Conservation (phyloP, 2,113 vertebrate genomes). For the Pavo muticus region DNA sequence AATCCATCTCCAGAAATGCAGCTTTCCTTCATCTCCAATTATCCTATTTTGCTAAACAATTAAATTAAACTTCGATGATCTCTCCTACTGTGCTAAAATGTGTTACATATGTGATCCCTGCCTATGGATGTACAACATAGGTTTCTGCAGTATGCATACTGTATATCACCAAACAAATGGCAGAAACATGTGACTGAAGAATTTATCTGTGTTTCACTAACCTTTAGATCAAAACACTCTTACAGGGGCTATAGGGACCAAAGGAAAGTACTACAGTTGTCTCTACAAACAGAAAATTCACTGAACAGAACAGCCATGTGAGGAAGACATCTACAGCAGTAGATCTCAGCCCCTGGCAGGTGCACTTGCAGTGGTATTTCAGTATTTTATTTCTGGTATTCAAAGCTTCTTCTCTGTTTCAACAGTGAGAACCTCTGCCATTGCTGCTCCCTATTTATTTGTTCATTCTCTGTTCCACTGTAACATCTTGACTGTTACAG, state of each 20-base stretch:
- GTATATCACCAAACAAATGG: background rate
- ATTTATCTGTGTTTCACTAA: constrained; percentile 43
- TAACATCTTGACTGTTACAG: background rate
- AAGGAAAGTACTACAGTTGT: constrained; percentile 19
- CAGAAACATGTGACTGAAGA: constrained; percentile 2
- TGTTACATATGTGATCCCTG: background rate
- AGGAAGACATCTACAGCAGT: background rate
- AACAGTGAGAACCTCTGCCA: background rate
- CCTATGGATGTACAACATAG: background rate
- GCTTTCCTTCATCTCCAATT: background rate
- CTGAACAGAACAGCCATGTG: background rate
- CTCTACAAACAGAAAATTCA: background rate
- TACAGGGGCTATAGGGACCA: background rate
- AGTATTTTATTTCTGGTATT: constrained; percentile 46
- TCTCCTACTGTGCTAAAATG: background rate
- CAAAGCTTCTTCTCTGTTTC: background rate
- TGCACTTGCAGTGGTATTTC: background rate
- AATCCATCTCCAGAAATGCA: background rate
- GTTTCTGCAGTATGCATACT: background rate
- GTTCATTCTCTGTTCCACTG: background rate
- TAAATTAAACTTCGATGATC: background rate
- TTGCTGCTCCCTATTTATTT: background rate
- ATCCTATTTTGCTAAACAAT: background rate
- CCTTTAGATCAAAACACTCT: constrained; percentile 28
- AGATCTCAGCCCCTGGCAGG: constrained; percentile 6